phyloP scores from a whole-genome alignment of 2,797 vertebrate genomes.

The Myiotriccus ornatus region DNA sequence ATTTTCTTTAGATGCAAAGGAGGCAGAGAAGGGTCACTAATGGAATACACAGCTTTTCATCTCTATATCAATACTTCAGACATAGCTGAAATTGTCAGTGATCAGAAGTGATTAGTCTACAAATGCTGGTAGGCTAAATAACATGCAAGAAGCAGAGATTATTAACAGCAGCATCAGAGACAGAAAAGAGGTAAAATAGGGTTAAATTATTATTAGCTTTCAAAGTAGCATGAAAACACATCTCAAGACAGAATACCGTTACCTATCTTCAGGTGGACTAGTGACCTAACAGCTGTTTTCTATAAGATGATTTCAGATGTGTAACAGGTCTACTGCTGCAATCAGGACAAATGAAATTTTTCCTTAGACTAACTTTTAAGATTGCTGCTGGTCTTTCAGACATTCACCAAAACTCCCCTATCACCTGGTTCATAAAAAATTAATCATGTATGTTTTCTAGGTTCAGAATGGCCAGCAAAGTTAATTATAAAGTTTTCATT shows the following conservation, averaged over 20 bases:
- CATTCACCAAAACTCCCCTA: background rate
- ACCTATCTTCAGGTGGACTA: background rate
- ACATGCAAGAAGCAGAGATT: background rate
- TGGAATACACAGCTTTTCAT: background rate
- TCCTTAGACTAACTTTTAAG: background rate
- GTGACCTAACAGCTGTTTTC: background rate
- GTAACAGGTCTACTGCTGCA: background rate
- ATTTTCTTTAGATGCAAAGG: background rate
- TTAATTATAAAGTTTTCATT: background rate
- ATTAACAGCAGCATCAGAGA: background rate
- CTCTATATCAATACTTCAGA: background rate
- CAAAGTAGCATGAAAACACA: background rate
- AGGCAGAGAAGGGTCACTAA: background rate
- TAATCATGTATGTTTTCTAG: background rate
- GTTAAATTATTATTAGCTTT: constrained; percentile 9
- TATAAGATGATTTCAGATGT: background rate
- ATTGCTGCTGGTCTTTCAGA: background rate
- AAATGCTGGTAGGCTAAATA: background rate
- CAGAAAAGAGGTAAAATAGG: background rate
- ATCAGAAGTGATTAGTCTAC: background rate
- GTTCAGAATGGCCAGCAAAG: background rate
- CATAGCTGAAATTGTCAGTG: background rate
- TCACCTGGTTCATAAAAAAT: background rate
- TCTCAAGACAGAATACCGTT: background rate
- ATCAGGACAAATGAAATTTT: background rate